Evolutionary conservation across 2,888 invertebrate species (phyloP), one percentile per base, ranked within the genome.

Genomic region (Alloscopus bannaensis): DNA sequence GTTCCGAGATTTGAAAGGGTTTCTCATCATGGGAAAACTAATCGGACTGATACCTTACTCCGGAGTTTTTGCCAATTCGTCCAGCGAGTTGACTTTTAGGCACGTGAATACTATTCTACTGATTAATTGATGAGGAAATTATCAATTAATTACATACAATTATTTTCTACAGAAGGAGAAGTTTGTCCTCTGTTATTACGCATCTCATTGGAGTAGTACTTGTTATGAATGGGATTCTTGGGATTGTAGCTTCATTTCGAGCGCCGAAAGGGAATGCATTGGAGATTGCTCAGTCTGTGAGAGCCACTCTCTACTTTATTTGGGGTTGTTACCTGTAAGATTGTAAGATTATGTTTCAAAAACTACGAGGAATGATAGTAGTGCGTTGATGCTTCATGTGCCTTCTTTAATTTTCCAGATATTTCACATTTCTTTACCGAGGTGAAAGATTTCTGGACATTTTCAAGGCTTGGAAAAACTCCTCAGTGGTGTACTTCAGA

Each of bases 21-120:
- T 69, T 70, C 45, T 69, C 22, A 40, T 77, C 0, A 57, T 77
- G 24, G 77, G 77, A 8, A 68, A 59, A 2, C 16, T 77, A 11
- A 31, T 77, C 24, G 77, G 69, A 24, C 16, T 77, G 13, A 18
- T 69, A 16, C 77, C 77, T 13, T 77, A 24, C 26, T 62, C 77
- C n/a, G 77, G 77, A 42, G 64, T 69, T 29, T 77, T 77, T 28
- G 28, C n/a, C 2, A 52, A 69, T 13, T 64, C 69, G 13, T 60
- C 59, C 24, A 50, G 45, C 16, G 24, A 62, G 16, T 40, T 62
- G 22, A 16, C 18, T n/a, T 40, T 62, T 13, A 16, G 1, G 62
- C 42, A 62, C 40, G 42, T 59, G 26, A 60, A 47, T 47, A 18
- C 16, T 47, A n/a, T 6, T 13, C 24, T 22, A 22, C 4, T 13